Conservation (phyloP, 2,113 vertebrate species). For the Lepus timidus region DNA sequence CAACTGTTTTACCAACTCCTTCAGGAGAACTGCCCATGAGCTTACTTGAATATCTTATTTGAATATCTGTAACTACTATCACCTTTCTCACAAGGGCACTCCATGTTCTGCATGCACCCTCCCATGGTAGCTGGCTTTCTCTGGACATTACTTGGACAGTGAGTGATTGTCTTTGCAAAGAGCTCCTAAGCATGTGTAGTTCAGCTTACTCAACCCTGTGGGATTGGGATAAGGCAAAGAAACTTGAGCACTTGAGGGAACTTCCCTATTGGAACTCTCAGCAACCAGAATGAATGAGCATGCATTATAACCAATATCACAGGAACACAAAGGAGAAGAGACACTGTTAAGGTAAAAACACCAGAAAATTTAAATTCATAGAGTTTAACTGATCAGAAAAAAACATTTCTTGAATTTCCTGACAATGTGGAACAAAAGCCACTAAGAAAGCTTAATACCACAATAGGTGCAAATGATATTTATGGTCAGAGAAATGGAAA, state of each 20-base stretch:
- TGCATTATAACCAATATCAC: not conserved
- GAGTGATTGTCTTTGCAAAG: not conserved
- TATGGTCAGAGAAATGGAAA: not conserved
- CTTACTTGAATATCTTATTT: not conserved
- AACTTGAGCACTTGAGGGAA: not conserved
- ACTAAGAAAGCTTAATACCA: not conserved
- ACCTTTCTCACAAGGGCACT: not conserved
- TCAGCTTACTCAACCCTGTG: not conserved
- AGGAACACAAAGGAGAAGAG: not conserved
- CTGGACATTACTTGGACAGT: not conserved
- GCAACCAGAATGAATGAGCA: not conserved
- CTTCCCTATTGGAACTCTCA: not conserved
- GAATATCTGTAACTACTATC: not conserved
- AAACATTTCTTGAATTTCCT: too few relatives aligned
- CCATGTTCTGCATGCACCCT: not conserved
- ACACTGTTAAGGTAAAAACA: not conserved
- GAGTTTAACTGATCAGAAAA: not conserved
- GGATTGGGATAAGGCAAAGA: not conserved
- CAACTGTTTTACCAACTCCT: too few relatives aligned
- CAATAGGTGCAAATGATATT: not conserved
- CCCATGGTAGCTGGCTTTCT: not conserved
- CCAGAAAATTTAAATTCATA: not conserved
- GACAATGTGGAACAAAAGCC: not conserved
- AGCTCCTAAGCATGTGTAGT: not conserved
- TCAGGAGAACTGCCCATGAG: not conserved